Conservation (phyloP, 2,797 vertebrate genomes). For the Forpus xanthops region DNA sequence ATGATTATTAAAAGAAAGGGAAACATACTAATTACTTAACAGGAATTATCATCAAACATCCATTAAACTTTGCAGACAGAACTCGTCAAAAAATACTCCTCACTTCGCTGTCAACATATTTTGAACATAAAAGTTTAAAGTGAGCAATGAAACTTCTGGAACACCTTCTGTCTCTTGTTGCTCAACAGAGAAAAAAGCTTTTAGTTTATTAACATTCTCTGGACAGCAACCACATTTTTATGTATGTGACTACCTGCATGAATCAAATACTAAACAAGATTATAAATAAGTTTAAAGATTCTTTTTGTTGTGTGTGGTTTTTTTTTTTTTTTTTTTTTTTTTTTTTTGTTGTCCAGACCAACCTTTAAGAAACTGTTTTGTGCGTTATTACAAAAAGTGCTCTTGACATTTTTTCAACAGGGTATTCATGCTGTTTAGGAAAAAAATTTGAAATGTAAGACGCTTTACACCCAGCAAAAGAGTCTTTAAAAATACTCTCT, state of each 20-base stretch:
- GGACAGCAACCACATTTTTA: slow-evolving; percentile 5
- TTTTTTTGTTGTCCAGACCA: not conserved
- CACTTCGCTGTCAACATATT: not conserved
- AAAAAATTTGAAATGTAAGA: not conserved
- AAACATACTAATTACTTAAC: slow-evolving; percentile 75
- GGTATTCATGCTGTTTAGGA: not conserved
- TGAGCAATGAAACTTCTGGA: slow-evolving; percentile 3
- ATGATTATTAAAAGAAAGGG: slow-evolving; percentile 73
- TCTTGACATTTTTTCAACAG: not conserved
- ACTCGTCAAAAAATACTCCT: slow-evolving; percentile 51
- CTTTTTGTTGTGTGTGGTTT: not conserved
- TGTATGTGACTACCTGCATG: not conserved
- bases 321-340: too few species aligned
- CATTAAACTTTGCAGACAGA: slow-evolving; percentile 65
- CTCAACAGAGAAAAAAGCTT: not conserved
- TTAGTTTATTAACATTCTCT: not conserved
- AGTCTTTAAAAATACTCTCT: not conserved
- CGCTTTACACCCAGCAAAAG: not conserved
- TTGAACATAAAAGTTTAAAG: slow-evolving; percentile 40
- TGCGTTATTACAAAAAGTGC: not conserved
- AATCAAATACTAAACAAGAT: slow-evolving; percentile 27
- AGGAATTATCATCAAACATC: slow-evolving; percentile 62
- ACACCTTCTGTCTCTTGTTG: not conserved
- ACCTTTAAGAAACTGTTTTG: not conserved
- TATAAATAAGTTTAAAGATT: not conserved